Evolutionary conservation across 2,113 vertebrate species (phyloP), one percentile per base, ranked within the genome.

Genomic region (Boulengeromyrus knoepffleri): DNA sequence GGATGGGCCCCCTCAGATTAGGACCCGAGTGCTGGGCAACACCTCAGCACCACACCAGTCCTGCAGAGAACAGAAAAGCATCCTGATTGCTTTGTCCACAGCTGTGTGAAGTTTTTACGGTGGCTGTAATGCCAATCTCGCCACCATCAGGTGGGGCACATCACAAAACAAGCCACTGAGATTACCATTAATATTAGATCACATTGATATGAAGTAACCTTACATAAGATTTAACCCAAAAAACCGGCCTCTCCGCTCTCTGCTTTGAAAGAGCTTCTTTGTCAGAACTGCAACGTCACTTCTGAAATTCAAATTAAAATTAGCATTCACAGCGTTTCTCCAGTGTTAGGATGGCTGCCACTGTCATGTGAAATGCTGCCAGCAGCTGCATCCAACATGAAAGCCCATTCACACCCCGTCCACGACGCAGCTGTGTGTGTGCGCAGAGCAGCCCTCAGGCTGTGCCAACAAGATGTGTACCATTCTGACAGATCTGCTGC

Each of bases 241-340:
- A 36, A 36, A 42, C 74, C 31, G 62, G n/a, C 36, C 36, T 42
- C 13, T 42, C 36, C 36, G 0, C 74, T 80, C 36, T 42, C 70
- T 77, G 70, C 70, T 77, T 77, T 80, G 74, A 80, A 80, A 19
- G 74, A 80, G 74, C 36, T 42, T 80, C 74, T 80, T 80, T 80
- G 27, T 39, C 74, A 80, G 7, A 80, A 80, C 74, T 80, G 12
- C 31, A 36, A 42, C 5, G 17, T 80, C 36, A 36, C 13, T 19
- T 80, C 36, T 42, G 74, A 80, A 80, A 77, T 77, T 36, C 31
- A 77, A 77, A 77, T 80, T 80, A 17, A 42, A 42, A 42, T 80
- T 39, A 17, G 74, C 74, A 80, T 80, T 80, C 74, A 42, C 31
- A 7, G 36, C 3, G 17, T 42, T 80, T 47, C 36, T 47, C 7